These are phyloP conservation scores for Noctua comes DNA, from an alignment of 2,888 invertebrate genomes.

Conservation along the genomic window DNA sequence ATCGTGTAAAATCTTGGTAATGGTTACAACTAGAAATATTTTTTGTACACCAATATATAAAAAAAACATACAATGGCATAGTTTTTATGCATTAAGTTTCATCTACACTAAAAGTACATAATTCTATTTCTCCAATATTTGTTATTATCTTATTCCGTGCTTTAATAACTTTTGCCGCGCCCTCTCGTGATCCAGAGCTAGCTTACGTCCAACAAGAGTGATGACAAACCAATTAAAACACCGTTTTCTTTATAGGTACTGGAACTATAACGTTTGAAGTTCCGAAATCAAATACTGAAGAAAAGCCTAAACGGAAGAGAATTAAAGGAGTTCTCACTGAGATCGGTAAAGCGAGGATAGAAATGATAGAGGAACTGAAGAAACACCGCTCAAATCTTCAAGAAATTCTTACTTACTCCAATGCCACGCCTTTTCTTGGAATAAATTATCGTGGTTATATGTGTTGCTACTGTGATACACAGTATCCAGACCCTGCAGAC, in stretches of 20 bases:
- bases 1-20: too few species aligned
- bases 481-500: constrained; percentile 65
- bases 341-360: neutral
- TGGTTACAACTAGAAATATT: too few species aligned
- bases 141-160: neutral
- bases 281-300: constrained; percentile 1
- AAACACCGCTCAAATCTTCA: constrained; percentile 37
- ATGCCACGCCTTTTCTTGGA: constrained; percentile 73
- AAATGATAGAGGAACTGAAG: constrained; percentile 20
- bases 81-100: too few species aligned
- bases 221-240: constrained; percentile 37
- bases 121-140: too few species aligned
- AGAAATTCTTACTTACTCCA: constrained; percentile 58
- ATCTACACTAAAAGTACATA: too few species aligned
- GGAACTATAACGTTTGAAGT: constrained; percentile 2
- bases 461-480: constrained; percentile 70
- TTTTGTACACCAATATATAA: too few species aligned
- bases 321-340: constrained; percentile 3
- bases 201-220: neutral
- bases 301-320: constrained; percentile 2
- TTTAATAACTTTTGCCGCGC: neutral
- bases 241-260: constrained; percentile 53
- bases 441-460: constrained; percentile 67
- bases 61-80: too few species aligned
- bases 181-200: neutral